Base-by-base conservation (phyloP, 2,797 vertebrate species). In the Eptatretus atami region DNA sequence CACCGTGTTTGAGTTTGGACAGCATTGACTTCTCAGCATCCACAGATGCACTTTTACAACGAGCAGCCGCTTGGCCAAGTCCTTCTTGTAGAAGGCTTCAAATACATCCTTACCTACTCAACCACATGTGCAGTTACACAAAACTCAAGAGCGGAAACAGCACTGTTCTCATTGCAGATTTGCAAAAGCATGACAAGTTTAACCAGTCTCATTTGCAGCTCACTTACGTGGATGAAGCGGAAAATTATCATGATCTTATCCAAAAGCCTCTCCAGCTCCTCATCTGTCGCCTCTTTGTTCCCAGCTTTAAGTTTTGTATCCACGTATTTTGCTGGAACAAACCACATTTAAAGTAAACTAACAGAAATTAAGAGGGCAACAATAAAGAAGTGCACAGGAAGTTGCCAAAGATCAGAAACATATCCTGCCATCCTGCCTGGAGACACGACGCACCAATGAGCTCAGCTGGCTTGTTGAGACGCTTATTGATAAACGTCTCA, bases 221-320 rank as follows among this genome's bases (percentile, higher is more conserved):
- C 63, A 69, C 74, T 75, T 82, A 98, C 90, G 72, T 96, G 94
- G 73, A 96, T 95, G 73, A 98, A 98, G 75, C 90, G 82, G 80
- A 98, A 98, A 75, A 98, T 98, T 65, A 98, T 98, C 87, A 96
- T 98, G 70, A 98, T 96, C 77, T 98, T 96, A 78, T 96, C 90
- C 75, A 96, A 76, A 86, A 98, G 95, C 75, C 93, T 93, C 73
- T 98, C 90, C 70, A 95, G 82, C 69, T 95, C 86, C 74, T 95
- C 90, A 69, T 98, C 92, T 10, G 92, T 98, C 63, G 92, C 92
- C 74, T 98, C 92, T 76, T 98, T 98, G 76, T 98, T 98, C 72
- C 92, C 92, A 65, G 92, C 88, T 67, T 88, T 78, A 67, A 98
- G 78, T 70, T 96, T 98, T 70, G 92, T 96, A 79, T 98, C 90